Percentiles rank a stretch among this genome's conserved stretches.
Conservation (phyloP, 2,113 vertebrate species). For the Pristiophorus japonicus region DNA sequence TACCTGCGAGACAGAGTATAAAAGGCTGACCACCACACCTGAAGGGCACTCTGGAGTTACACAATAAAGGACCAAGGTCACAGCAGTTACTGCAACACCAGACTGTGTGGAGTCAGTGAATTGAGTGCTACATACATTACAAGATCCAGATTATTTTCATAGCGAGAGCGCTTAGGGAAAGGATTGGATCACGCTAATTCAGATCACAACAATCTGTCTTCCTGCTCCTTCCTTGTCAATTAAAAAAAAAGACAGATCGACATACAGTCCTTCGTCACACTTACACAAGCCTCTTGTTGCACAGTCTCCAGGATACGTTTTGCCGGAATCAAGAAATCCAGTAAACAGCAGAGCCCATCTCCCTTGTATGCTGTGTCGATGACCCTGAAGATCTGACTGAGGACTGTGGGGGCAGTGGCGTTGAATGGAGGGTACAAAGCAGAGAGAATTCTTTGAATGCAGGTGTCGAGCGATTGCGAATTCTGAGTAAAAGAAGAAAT, state of each 20-base stretch:
- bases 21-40: no score
- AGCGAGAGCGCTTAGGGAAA: no score
- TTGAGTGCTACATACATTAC: no score
- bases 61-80: no score
- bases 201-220: neutral
- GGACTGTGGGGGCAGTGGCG: constrained; percentile 75
- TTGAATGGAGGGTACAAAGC: constrained; percentile 85
- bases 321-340: constrained; percentile 86
- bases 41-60: no score
- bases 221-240: neutral
- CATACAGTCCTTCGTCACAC: constrained; percentile 45
- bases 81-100: no score
- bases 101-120: no score
- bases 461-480: constrained; percentile 69
- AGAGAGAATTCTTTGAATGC: constrained; percentile 77
- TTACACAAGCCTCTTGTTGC: constrained; percentile 84
- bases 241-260: no score
- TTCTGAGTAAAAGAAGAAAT: constrained; percentile 56
- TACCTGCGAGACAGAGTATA: no score
- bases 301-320: constrained; percentile 84
- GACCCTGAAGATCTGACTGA: constrained; percentile 83
- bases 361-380: constrained; percentile 78
- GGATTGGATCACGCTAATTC: neutral
- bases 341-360: constrained; percentile 78
- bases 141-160: neutral